Conservation (phyloP, 2,113 vertebrate species). For the Thermophis baileyi region DNA sequence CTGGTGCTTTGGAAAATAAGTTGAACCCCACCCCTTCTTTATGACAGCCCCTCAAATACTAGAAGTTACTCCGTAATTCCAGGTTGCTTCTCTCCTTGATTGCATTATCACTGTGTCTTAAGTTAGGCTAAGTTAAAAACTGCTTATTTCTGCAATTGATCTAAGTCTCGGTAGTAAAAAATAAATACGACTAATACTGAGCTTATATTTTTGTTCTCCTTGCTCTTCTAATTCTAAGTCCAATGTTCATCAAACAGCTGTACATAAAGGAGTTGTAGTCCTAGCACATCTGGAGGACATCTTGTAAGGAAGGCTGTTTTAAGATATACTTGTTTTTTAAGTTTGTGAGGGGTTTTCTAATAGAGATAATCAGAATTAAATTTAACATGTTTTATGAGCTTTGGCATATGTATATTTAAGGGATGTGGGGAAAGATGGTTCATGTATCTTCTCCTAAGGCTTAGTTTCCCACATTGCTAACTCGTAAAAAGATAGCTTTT, state of each 20-base stretch:
- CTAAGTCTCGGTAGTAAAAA: neutral
- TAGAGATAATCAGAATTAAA: neutral
- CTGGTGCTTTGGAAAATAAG: too few relatives aligned
- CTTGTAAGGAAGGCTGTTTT: neutral
- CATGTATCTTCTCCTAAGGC: neutral
- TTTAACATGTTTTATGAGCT: neutral
- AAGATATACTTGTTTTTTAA: neutral
- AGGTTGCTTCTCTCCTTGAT: too few relatives aligned
- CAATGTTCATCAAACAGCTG: neutral
- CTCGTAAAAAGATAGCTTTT: neutral
- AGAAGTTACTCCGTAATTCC: too few relatives aligned
- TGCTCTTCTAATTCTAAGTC: neutral
- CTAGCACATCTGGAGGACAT: neutral
- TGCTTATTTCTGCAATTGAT: neutral
- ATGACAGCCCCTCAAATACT: too few relatives aligned
- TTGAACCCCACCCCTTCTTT: too few relatives aligned
- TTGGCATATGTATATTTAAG: neutral
- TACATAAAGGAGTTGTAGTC: neutral
- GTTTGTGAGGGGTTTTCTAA: neutral
- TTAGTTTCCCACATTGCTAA: neutral
- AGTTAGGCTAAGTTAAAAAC: neutral
- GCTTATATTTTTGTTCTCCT: neutral
- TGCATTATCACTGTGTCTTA: neutral
- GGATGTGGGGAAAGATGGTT: neutral
- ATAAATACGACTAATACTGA: neutral